A percentile compares a stretch with the other conserved stretches of the same genome.
phyloP scores from a whole-genome alignment of 2,797 vertebrate species.

The Hippopotamyrus pictus region DNA sequence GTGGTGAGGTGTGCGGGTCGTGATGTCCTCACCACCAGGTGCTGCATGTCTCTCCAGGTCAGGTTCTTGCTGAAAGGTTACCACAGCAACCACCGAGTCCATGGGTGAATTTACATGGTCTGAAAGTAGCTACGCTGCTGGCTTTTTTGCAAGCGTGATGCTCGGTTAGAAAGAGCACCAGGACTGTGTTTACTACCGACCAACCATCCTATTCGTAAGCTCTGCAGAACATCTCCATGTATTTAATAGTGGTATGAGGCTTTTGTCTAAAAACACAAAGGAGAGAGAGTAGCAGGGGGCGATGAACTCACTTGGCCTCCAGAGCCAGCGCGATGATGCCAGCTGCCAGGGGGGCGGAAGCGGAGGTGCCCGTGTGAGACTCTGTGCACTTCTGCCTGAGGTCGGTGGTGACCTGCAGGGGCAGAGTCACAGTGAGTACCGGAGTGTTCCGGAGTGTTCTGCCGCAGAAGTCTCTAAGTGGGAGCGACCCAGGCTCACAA shows the following conservation, averaged over 20 bases:
- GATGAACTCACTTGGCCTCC: slow-evolving; percentile 67
- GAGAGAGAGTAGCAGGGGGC: not conserved
- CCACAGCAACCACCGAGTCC: not conserved
- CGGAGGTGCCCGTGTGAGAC: slow-evolving; percentile 91
- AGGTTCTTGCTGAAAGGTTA: slow-evolving; percentile 77
- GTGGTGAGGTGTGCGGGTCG: slow-evolving; percentile 85
- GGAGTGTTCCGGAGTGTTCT: not conserved
- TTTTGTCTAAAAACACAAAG: not conserved
- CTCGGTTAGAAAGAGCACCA: not conserved
- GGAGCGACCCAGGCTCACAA: not conserved
- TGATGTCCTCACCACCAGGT: slow-evolving; percentile 92
- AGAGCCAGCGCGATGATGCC: slow-evolving; percentile 94
- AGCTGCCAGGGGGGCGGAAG: slow-evolving; percentile 88
- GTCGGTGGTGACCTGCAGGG: slow-evolving; percentile 84
- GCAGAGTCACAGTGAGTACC: not conserved
- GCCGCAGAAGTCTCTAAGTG: not conserved
- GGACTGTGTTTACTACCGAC: not conserved
- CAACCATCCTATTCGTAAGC: not conserved
- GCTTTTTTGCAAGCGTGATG: not conserved
- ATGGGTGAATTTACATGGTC: not conserved
- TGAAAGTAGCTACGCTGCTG: not conserved
- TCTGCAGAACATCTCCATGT: not conserved
- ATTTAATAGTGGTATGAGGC: not conserved
- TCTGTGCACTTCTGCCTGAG: slow-evolving; percentile 94
- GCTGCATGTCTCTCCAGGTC: slow-evolving; percentile 98